Evolutionary conservation across 2,888 invertebrate genomes (phyloP).

Genomic region (Drosophila trichaetosa): DNA sequence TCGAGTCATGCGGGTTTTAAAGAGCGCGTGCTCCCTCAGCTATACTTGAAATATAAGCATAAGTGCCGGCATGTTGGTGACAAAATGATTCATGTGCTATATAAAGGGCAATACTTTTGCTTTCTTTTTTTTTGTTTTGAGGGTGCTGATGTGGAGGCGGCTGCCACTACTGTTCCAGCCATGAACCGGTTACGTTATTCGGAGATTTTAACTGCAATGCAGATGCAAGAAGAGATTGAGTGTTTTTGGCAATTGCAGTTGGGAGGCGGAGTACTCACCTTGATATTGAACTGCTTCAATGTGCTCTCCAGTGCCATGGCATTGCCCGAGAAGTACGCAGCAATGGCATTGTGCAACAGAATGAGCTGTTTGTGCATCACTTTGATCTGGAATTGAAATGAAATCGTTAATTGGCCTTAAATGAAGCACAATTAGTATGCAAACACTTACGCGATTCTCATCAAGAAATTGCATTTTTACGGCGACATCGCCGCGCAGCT

Average conservation of each 20-base stretch:
- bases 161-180: slow-evolving; percentile 90
- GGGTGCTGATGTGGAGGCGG: slow-evolving; percentile 16
- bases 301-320: slow-evolving; percentile 96
- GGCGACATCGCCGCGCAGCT: slow-evolving; percentile 95
- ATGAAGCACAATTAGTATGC: not conserved
- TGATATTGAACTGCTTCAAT: slow-evolving; percentile 97
- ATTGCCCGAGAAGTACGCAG: slow-evolving; percentile 99
- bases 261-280: slow-evolving; percentile 85
- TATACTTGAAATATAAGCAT: slow-evolving; percentile 31
- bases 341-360: slow-evolving; percentile 97
- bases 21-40: slow-evolving; percentile 67
- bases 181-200: slow-evolving; percentile 91
- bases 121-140: not conserved
- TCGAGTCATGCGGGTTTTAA: slow-evolving; percentile 40
- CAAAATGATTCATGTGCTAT: slow-evolving; percentile 30
- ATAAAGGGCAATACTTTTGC: slow-evolving; percentile 34
- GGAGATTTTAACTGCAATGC: slow-evolving; percentile 87
- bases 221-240: slow-evolving; percentile 7
- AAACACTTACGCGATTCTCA: slow-evolving; percentile 93
- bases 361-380: slow-evolving; percentile 99
- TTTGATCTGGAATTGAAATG: slow-evolving; percentile 89
- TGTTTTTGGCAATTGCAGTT: not conserved
- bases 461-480: slow-evolving; percentile 98
- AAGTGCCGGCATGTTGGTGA: slow-evolving; percentile 39
- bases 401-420: not conserved